Evolutionary conservation across 2,888 invertebrate genomes (phyloP).

Genomic region (Abrostola tripartita): DNA sequence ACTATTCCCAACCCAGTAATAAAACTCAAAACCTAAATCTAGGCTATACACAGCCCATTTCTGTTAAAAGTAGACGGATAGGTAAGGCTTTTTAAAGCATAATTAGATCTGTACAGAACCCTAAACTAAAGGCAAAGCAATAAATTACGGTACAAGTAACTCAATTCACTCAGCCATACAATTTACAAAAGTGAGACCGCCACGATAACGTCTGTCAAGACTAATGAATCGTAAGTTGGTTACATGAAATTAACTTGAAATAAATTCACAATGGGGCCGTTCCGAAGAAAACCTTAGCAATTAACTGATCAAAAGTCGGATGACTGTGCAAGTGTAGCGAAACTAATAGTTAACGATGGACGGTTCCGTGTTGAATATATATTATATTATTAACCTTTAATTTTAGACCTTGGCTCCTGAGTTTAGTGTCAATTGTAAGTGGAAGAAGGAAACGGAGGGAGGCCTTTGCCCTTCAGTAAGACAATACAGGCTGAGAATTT

Average conservation of each 20-base stretch:
- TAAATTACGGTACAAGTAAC: slow-evolving; percentile 15
- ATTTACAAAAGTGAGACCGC: slow-evolving; percentile 50
- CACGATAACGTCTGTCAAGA: slow-evolving; percentile 56
- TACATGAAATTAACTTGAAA: slow-evolving; percentile 52
- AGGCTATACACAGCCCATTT: too few species aligned
- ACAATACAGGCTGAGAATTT: too few species aligned
- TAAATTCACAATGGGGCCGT: slow-evolving; percentile 47
- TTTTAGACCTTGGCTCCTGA: too few species aligned
- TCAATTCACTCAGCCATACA: slow-evolving; percentile 41
- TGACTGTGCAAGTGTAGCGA: slow-evolving; percentile 47
- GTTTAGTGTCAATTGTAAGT: too few species aligned
- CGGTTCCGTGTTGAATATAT: too few species aligned
- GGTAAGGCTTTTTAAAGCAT: too few species aligned
- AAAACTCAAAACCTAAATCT: too few species aligned
- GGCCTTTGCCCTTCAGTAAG: too few species aligned
- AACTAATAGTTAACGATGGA: neutral
- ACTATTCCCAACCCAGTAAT: too few species aligned
- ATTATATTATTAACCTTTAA: too few species aligned
- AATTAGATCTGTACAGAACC: neutral
- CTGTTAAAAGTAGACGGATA: too few species aligned
- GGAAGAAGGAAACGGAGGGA: too few species aligned
- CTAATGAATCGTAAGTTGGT: slow-evolving; percentile 50
- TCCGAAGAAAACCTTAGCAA: slow-evolving; percentile 43
- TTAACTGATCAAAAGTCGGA: slow-evolving; percentile 55
- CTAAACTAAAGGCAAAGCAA: slow-evolving; percentile 1